phyloP scores from a whole-genome alignment of 2,113 vertebrate genomes.

The Oncorhynchus keta region DNA sequence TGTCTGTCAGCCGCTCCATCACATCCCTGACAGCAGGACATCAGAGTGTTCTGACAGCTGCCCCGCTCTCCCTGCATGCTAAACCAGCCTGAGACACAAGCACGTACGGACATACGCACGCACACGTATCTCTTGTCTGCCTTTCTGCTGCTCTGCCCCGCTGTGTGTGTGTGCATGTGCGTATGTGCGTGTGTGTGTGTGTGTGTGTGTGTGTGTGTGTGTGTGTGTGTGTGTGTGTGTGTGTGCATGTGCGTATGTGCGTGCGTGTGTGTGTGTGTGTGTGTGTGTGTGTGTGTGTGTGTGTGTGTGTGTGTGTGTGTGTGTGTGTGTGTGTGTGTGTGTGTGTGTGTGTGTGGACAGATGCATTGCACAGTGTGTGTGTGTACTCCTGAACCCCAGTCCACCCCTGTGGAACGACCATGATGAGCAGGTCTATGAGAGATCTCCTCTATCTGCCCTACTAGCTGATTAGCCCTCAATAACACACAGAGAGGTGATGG shows the following conservation, averaged over 20 bases:
- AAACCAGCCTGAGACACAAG: slow-evolving; percentile 5
- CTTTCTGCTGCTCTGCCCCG: too few species aligned
- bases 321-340: background rate
- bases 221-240: too few species aligned
- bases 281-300: too few species aligned
- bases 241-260: too few species aligned
- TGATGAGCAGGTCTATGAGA: slow-evolving; percentile 33
- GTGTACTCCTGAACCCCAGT: slow-evolving; percentile 29
- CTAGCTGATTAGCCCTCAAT: slow-evolving; percentile 17
- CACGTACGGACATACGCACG: background rate
- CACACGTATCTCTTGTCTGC: background rate
- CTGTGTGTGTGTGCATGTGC: too few species aligned
- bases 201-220: too few species aligned
- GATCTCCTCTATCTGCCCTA: slow-evolving; percentile 20
- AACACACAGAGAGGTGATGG: slow-evolving; percentile 1
- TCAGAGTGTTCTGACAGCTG: slow-evolving; percentile 64
- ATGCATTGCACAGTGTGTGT: slow-evolving; percentile 45
- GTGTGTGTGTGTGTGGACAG: slow-evolving; percentile 24
- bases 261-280: too few species aligned
- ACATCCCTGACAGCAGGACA: slow-evolving; percentile 60
- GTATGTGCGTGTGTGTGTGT: too few species aligned
- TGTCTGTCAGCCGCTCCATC: slow-evolving; percentile 46
- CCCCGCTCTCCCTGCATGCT: slow-evolving; percentile 55
- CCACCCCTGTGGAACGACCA: slow-evolving; percentile 36
- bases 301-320: too few species aligned